Evolutionary conservation across 2,113 vertebrate species (phyloP).

Genomic region (Anas platyrhynchos): DNA sequence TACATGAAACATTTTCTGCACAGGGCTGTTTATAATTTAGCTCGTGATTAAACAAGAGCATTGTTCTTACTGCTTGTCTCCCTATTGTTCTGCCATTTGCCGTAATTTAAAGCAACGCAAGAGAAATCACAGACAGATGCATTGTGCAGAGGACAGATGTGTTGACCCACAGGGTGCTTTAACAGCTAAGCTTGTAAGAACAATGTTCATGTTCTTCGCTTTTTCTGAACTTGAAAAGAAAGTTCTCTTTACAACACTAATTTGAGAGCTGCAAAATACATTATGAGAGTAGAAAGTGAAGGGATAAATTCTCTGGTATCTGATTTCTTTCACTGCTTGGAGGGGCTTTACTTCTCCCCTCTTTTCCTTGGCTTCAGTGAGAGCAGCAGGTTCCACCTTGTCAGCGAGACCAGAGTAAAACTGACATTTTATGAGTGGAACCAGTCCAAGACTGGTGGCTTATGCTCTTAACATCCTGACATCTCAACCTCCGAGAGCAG

Average conservation of each 20-base stretch:
- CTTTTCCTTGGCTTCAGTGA: neutral
- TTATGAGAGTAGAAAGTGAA: neutral
- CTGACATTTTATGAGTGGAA: conserved; percentile 57
- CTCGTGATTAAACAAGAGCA: conserved; percentile 4
- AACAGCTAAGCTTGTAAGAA: neutral
- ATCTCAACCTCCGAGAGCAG: conserved; percentile 37
- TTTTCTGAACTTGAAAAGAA: neutral
- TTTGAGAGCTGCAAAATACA: conserved; percentile 10
- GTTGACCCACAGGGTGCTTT: neutral
- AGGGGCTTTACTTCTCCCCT: neutral
- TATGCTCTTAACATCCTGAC: conserved; percentile 58
- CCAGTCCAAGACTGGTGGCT: conserved; percentile 32
- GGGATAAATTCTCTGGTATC: conserved; percentile 1
- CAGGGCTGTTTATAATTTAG: conserved; percentile 52
- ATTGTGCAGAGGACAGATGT: neutral
- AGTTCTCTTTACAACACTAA: neutral
- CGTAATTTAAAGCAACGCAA: conserved; percentile 19
- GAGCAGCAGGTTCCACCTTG: neutral
- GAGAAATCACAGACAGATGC: conserved; percentile 15
- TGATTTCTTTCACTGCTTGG: conserved; percentile 5
- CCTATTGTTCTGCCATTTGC: conserved; percentile 41
- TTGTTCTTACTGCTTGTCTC: conserved; percentile 47
- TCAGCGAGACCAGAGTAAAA: neutral
- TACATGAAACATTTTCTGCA: neutral
- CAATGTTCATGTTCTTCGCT: neutral